Percentiles rank a stretch among this genome's conserved stretches.
phyloP scores from a whole-genome alignment of 1,140 invertebrate species.

The Phymastichus coffea region DNA sequence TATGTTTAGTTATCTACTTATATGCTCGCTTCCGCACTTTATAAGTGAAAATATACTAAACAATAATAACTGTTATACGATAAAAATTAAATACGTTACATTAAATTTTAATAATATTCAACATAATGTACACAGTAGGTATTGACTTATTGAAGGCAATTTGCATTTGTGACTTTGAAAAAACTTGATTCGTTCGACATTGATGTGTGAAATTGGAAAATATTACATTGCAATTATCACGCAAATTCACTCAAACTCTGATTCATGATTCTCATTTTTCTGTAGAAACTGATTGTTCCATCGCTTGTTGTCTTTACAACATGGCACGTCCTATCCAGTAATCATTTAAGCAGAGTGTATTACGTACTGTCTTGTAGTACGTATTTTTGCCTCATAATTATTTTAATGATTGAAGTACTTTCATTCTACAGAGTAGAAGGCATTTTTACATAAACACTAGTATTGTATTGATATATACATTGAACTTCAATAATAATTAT shows the following conservation, averaged over 20 bases:
- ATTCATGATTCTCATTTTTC: conserved; percentile 22
- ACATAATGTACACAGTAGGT: conserved; percentile 44
- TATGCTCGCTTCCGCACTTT: too few relatives aligned
- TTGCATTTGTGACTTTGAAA: conserved; percentile 29
- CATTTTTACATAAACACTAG: conserved; percentile 27
- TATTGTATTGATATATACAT: conserved; percentile 47
- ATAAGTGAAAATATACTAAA: too few relatives aligned
- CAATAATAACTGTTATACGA: conserved; percentile 11
- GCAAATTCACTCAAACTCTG: conserved; percentile 28
- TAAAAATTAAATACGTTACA: conserved; percentile 22
- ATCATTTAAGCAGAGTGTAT: conserved; percentile 30
- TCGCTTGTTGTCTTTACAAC: conserved; percentile 44
- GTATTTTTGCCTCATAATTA: conserved; percentile 18
- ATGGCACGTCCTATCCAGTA: conserved; percentile 53
- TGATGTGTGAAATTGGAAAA: too few relatives aligned
- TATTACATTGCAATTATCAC: too few relatives aligned
- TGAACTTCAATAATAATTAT: conserved; percentile 37
- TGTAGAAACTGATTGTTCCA: too few relatives aligned
- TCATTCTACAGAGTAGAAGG: conserved; percentile 39
- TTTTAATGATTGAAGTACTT: conserved; percentile 46
- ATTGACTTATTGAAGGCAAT: conserved; percentile 33
- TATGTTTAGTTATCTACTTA: conserved; percentile 22
- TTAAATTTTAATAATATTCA: conserved; percentile 45
- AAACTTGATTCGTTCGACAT: conserved; percentile 19
- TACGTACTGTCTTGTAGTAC: conserved; percentile 10